These are phyloP conservation scores for Paramisgurnus dabryanus DNA, from an alignment of 2,113 vertebrate genomes.

Conservation along the genomic window DNA sequence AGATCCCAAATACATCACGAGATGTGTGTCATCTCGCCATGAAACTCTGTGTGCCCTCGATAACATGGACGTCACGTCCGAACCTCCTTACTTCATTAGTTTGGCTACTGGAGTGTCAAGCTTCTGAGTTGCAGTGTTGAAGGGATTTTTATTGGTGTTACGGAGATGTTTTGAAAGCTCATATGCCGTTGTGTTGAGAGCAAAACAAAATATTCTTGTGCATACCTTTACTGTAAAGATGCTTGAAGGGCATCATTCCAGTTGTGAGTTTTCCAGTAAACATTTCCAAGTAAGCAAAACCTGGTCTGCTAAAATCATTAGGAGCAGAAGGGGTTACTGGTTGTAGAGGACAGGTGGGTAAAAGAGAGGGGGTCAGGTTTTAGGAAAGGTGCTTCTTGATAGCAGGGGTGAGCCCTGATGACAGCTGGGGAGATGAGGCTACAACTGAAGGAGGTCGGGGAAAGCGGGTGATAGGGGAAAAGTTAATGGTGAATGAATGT, in stretches of 20 bases:
- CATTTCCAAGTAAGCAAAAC: slow-evolving; percentile 39
- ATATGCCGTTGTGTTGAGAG: no score
- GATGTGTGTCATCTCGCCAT: slow-evolving; percentile 37
- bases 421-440: slow-evolving; percentile 72
- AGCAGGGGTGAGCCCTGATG: slow-evolving; percentile 66
- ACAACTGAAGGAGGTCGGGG: slow-evolving; percentile 63
- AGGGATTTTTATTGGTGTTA: neutral
- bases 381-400: slow-evolving; percentile 63
- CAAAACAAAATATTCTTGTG: no score
- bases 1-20: slow-evolving; percentile 36
- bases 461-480: slow-evolving; percentile 54
- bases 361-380: slow-evolving; percentile 47
- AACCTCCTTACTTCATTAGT: slow-evolving; percentile 52
- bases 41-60: slow-evolving; percentile 38
- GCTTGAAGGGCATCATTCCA: no score
- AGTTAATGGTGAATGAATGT: slow-evolving; percentile 54
- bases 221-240: no score
- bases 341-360: slow-evolving; percentile 68
- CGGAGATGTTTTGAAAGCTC: no score
- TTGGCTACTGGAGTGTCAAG: neutral
- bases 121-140: neutral
- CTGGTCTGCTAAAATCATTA: slow-evolving; percentile 57
- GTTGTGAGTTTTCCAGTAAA: neutral
- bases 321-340: slow-evolving; percentile 55
- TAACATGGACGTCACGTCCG: slow-evolving; percentile 26